Evolutionary conservation across 2,797 vertebrate species (phyloP).

Genomic region (Myoxocephalus aenaeus): DNA sequence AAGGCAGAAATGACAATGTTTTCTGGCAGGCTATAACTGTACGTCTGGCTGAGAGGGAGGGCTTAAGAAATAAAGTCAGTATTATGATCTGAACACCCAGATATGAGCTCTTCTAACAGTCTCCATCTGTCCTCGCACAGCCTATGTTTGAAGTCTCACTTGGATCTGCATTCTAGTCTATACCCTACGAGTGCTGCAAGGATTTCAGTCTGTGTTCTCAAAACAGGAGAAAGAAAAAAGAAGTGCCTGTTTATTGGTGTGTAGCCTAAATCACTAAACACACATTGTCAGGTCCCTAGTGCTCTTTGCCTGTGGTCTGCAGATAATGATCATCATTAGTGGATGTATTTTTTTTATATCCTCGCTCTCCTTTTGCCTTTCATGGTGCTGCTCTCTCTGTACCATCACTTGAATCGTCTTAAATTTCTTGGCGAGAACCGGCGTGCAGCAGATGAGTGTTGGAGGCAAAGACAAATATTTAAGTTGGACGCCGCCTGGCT

Average conservation of each 20-base stretch:
- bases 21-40: constrained; percentile 71
- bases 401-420: constrained; percentile 61
- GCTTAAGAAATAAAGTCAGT: constrained; percentile 75
- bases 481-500: constrained; percentile 62
- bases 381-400: constrained; percentile 51
- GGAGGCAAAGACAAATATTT: constrained; percentile 77
- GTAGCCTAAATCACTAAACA: constrained; percentile 43
- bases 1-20: constrained; percentile 71
- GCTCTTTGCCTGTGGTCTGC: constrained; percentile 43
- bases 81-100: constrained; percentile 76
- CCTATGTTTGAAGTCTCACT: constrained; percentile 71
- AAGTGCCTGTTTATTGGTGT: constrained; percentile 32
- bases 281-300: constrained; percentile 39
- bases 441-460: constrained; percentile 63
- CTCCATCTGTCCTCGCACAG: constrained; percentile 76
- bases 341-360: constrained; percentile 31
- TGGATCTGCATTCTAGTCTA: constrained; percentile 57
- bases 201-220: constrained; percentile 43
- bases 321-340: constrained; percentile 62
- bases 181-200: constrained; percentile 43
- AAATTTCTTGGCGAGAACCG: constrained; percentile 56
- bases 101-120: constrained; percentile 75
- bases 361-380: constrained; percentile 38
- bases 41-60: constrained; percentile 68
- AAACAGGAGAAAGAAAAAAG: neutral